Conservation (phyloP, 2,113 vertebrate genomes). For the Myotis brandtii region DNA sequence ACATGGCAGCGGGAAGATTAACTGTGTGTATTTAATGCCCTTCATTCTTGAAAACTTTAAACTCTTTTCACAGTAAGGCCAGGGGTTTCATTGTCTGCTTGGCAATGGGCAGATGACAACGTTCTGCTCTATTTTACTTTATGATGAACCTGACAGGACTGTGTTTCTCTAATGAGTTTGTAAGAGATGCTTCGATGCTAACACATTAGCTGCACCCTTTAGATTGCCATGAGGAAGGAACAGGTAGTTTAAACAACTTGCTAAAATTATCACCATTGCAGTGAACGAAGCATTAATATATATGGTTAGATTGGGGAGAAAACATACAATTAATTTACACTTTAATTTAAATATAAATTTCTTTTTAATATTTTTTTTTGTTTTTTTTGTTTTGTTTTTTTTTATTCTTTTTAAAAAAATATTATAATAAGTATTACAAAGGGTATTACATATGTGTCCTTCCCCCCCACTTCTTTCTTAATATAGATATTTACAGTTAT, state of each 20-base stretch:
- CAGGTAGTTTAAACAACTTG: constrained; percentile 65
- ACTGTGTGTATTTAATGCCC: constrained; percentile 58
- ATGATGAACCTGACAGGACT: constrained; percentile 42
- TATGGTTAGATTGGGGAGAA: constrained; percentile 67
- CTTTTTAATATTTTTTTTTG: too few relatives aligned
- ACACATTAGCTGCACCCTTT: constrained; percentile 52
- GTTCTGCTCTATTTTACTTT: constrained; percentile 68
- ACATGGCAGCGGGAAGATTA: constrained; percentile 80
- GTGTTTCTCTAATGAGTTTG: constrained; percentile 66
- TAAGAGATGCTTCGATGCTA: constrained; percentile 36
- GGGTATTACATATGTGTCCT: too few relatives aligned
- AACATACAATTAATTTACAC: constrained; percentile 77
- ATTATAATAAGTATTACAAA: too few relatives aligned
- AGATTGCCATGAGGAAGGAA: not conserved
- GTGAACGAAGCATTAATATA: constrained; percentile 65
- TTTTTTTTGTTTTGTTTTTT: too few relatives aligned
- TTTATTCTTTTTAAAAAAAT: too few relatives aligned
- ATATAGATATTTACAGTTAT: too few relatives aligned
- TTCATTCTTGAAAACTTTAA: constrained; percentile 62
- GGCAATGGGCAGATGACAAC: constrained; percentile 55
- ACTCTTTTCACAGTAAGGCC: constrained; percentile 25
- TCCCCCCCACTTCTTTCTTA: too few relatives aligned
- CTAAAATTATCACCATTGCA: constrained; percentile 54
- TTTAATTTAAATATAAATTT: too few relatives aligned
- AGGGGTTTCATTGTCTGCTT: constrained; percentile 46